Evolutionary conservation across 2,797 vertebrate species (phyloP).

Genomic region (Myotis myotis): DNA sequence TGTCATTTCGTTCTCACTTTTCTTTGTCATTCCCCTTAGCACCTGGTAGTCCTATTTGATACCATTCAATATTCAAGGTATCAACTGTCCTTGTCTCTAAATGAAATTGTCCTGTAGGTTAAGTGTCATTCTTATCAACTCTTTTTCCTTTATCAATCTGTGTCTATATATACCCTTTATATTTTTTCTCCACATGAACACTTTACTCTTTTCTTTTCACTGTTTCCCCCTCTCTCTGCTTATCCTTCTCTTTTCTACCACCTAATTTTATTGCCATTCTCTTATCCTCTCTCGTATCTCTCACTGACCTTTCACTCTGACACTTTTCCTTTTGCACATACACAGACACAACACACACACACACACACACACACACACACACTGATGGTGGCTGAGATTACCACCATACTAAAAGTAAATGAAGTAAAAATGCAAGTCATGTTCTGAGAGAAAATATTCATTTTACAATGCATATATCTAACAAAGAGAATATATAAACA

Average conservation of each 20-base stretch:
- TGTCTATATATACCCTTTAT: neutral
- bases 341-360: too few species aligned
- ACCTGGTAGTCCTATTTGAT: neutral
- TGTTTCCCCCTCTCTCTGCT: neutral
- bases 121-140: neutral
- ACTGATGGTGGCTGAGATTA: neutral
- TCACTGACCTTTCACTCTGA: neutral
- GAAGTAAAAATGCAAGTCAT: neutral
- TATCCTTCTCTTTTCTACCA: neutral
- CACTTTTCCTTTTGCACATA: neutral
- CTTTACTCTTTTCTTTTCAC: neutral
- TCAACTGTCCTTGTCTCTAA: neutral
- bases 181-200: neutral
- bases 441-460: neutral
- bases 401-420: neutral
- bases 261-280: neutral
- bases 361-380: neutral
- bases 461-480: neutral
- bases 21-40: neutral
- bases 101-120: neutral
- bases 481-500: neutral
- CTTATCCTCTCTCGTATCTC: neutral
- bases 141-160: neutral
- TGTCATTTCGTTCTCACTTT: neutral
- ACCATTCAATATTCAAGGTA: neutral